phyloP scores from a whole-genome alignment of 2,113 vertebrate species.

The Lasiurus borealis region DNA sequence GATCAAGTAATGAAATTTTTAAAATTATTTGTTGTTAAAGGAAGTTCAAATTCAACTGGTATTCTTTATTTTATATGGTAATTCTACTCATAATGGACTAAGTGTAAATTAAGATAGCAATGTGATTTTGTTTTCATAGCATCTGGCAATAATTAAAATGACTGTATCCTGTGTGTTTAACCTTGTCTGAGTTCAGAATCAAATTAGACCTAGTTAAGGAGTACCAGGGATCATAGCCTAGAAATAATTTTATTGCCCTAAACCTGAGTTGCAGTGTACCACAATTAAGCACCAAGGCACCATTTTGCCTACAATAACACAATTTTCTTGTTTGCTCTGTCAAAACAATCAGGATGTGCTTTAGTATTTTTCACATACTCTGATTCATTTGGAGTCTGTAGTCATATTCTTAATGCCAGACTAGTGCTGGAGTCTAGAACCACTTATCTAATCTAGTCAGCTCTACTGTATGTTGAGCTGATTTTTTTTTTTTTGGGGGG shows the following conservation, averaged over 20 bases:
- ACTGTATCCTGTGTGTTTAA: background rate
- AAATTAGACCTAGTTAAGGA: background rate
- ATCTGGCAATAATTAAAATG: conserved; percentile 8
- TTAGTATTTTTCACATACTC: background rate
- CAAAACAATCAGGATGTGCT: background rate
- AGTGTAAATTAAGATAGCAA: background rate
- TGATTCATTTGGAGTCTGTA: background rate
- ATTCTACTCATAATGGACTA: background rate
- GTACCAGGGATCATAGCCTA: background rate
- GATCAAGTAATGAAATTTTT: background rate
- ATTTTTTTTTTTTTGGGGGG: background rate
- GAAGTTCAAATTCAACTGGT: conserved; percentile 11
- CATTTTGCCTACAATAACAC: background rate
- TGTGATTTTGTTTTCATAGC: background rate
- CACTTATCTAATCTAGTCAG: background rate
- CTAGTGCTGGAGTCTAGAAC: background rate
- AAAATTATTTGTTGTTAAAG: background rate
- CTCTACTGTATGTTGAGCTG: background rate
- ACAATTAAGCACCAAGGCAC: background rate
- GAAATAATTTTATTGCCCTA: background rate
- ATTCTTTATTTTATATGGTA: background rate
- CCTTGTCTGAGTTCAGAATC: background rate
- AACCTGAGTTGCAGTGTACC: background rate
- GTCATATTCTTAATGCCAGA: background rate
- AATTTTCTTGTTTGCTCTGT: background rate